Evolutionary conservation across 30 jellyfish, hydroid and myxozoan genomes (phyloP).

Genomic region (Pseudorhiza aurosa): DNA sequence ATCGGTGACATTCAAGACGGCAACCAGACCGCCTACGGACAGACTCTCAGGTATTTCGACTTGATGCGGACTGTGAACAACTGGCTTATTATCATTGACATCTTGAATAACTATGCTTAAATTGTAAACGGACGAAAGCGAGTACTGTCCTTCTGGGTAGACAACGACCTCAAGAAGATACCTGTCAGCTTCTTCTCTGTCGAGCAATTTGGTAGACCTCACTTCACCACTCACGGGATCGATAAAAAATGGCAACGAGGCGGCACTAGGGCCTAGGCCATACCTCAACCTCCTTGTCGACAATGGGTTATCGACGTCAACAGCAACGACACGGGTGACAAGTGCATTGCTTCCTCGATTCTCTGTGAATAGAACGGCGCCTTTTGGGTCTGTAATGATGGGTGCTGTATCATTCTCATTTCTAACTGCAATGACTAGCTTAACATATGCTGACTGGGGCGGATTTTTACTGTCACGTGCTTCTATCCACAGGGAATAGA

Average conservation of each 20-base stretch:
- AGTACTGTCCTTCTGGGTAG: slow-evolving; percentile 29
- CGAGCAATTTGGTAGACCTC: slow-evolving; percentile 33
- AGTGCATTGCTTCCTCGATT: slow-evolving; percentile 43
- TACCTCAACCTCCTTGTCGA: slow-evolving; percentile 37
- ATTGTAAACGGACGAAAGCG: slow-evolving; percentile 8
- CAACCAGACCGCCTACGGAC: slow-evolving; percentile 28
- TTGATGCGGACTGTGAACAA: slow-evolving; percentile 57
- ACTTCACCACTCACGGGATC: slow-evolving; percentile 62
- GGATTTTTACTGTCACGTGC: slow-evolving; percentile 81
- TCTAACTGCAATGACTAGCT: slow-evolving; percentile 41
- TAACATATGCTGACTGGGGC: slow-evolving; percentile 67
- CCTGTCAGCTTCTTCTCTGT: slow-evolving; percentile 53
- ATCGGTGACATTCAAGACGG: slow-evolving; percentile 73
- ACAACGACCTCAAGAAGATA: slow-evolving; percentile 32
- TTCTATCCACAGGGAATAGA: slow-evolving; percentile 73
- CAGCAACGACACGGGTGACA: slow-evolving; percentile 48
- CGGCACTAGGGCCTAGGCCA: slow-evolving; percentile 14
- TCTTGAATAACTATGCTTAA: slow-evolving; percentile 55
- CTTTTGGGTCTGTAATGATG: slow-evolving; percentile 24
- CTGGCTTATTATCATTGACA: slow-evolving; percentile 83
- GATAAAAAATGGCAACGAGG: slow-evolving; percentile 45
- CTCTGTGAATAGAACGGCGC: slow-evolving; percentile 38
- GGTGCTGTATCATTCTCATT: slow-evolving; percentile 80
- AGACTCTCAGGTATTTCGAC: slow-evolving; percentile 40
- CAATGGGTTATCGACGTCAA: slow-evolving; percentile 58